Conservation (phyloP, 2,888 invertebrate species). For the Mactromeris polynyma region DNA sequence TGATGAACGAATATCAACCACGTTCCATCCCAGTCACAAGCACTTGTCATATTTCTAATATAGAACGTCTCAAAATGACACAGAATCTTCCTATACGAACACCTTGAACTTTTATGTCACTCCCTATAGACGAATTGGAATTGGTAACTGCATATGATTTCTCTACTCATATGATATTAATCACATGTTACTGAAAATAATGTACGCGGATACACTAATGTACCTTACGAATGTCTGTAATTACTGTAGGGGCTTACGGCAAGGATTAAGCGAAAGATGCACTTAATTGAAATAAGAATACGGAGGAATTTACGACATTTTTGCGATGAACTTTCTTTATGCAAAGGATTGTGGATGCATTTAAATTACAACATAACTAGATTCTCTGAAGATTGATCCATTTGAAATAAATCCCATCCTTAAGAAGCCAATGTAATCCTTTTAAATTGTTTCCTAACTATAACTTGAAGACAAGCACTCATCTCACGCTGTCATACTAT, state of each 20-base stretch:
- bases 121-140: background rate
- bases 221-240: background rate
- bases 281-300: background rate
- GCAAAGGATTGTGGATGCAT: background rate
- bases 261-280: background rate
- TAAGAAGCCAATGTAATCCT: background rate
- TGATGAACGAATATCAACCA: too few species aligned
- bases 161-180: background rate
- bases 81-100: background rate
- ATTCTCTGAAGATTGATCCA: background rate
- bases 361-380: background rate
- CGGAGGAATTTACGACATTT: background rate
- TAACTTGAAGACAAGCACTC: background rate
- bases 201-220: background rate
- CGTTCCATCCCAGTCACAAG: background rate
- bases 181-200: background rate
- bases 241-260: background rate
- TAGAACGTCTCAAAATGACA: background rate
- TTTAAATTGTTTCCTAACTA: background rate
- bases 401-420: background rate
- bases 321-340: background rate
- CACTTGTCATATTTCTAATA: background rate
- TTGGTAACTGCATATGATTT: background rate
- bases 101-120: background rate
- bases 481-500: slow-evolving; percentile 9